Conservation (phyloP, 2,113 vertebrate genomes). For the Pachyramphus minor region DNA sequence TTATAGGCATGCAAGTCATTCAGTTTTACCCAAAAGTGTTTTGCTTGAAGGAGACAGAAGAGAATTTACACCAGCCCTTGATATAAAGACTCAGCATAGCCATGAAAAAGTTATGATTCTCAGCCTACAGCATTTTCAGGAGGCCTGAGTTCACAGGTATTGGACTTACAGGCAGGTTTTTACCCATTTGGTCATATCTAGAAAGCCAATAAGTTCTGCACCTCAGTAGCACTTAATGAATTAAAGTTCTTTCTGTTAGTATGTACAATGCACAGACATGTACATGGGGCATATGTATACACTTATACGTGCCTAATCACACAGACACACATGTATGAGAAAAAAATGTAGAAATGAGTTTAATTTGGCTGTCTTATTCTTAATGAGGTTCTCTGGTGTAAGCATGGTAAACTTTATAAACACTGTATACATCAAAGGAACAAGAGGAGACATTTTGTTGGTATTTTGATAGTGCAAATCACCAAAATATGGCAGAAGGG, state of each 20-base stretch:
- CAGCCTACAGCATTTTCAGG: neutral
- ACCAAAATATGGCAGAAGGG: neutral
- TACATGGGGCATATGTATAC: accelerated
- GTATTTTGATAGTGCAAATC: neutral
- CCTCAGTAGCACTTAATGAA: neutral
- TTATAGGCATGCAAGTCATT: neutral
- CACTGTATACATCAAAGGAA: neutral
- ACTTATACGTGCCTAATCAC: neutral
- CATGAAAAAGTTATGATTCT: neutral
- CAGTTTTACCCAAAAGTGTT: neutral
- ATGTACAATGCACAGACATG: neutral
- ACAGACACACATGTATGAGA: neutral
- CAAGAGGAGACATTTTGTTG: neutral
- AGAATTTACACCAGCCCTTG: neutral
- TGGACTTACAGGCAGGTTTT: neutral
- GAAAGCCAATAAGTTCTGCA: neutral
- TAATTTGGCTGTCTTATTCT: neutral
- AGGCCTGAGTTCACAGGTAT: neutral
- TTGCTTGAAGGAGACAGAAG: neutral
- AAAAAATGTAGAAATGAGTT: neutral
- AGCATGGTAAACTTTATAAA: neutral
- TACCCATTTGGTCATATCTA: neutral
- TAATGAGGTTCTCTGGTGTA: neutral
- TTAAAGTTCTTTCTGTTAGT: neutral
- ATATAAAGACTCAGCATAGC: neutral